These are phyloP conservation scores for Semaprochilodus insignis DNA, from an alignment of 2,797 vertebrate species.

Conservation along the genomic window DNA sequence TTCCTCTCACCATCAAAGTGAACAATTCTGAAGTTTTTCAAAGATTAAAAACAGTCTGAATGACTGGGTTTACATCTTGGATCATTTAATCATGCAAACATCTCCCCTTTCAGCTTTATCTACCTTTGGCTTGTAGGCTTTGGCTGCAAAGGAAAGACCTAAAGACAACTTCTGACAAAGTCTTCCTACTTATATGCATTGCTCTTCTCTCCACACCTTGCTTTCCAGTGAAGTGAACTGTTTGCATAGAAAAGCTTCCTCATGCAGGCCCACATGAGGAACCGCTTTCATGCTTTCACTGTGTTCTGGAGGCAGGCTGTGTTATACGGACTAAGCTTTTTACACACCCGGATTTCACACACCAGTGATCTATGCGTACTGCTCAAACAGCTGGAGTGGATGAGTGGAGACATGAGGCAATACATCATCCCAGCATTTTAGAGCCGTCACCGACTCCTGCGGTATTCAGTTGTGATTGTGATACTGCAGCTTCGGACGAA, in stretches of 20 bases:
- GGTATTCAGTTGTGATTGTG: background rate
- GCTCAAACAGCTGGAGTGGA: constrained; percentile 8
- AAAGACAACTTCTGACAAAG: background rate
- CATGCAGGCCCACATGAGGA: background rate
- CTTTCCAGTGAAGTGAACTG: background rate
- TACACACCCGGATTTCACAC: background rate
- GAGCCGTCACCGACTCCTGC: background rate
- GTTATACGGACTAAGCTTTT: background rate
- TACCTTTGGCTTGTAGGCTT: too few relatives aligned
- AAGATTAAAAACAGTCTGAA: too few relatives aligned
- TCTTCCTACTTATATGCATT: background rate
- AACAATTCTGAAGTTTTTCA: too few relatives aligned
- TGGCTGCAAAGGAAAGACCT: too few relatives aligned
- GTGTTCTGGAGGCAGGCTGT: background rate
- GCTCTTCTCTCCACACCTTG: background rate
- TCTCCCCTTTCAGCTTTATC: too few relatives aligned
- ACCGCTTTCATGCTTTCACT: background rate
- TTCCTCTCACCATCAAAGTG: too few relatives aligned
- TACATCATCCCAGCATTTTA: background rate
- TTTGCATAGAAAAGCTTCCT: background rate
- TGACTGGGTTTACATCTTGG: too few relatives aligned
- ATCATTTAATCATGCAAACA: too few relatives aligned
- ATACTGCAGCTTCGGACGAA: background rate
- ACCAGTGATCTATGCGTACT: background rate
- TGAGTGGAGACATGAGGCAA: constrained; percentile 3